Evolutionary conservation across 2,888 invertebrate species (phyloP), one percentile per base, ranked within the genome.

Genomic region (Gastrophysa polygoni): DNA sequence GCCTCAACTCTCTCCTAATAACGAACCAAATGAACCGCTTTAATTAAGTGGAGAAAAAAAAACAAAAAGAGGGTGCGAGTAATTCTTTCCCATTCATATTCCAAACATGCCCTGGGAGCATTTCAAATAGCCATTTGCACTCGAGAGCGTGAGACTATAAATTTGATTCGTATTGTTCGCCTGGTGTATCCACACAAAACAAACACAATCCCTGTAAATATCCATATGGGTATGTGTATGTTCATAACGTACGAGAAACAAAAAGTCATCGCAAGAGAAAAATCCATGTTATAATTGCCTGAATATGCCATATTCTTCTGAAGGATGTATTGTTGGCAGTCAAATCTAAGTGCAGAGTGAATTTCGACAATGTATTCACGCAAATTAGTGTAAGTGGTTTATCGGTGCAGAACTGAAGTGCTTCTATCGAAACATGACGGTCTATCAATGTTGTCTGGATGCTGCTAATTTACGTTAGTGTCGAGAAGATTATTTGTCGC

Each of bases 131-230:
- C 50, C 11, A 21, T 55, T 59, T 59, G 44, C 63, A 50, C 38
- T 24, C 34, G 44, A 20, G 46, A 46, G 44, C 48, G 44, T 44
- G 55, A 55, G 55, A 55, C 55, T 47, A 64, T 61, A 59, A 64
- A 64, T 64, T 61, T 51, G 61, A 58, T 61, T 56, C 50, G 49
- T 55, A 58, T 64, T 64, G 58, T 57, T 29, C 55, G 59, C 46
- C 43, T 55, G 47, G 56, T 63, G 32, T 59, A 49, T 63, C 56
- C 38, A 38, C 38, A 38, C 38, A 38, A 38, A 38, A 38, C 38
- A 38, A 38, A 4, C 11, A 11, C 38, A 14, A 38, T n/a, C 38
- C 14, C 38, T 14, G 38, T 38, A 38, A 38, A 38, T 14, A 38
- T 38, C 38, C 38, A 38, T 11, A 38, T 38, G 38, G n/a, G n/a